A percentile compares a stretch with the other conserved stretches of the same genome.
phyloP scores from a whole-genome alignment of 2,888 invertebrate species.

The Andrena fulva region DNA sequence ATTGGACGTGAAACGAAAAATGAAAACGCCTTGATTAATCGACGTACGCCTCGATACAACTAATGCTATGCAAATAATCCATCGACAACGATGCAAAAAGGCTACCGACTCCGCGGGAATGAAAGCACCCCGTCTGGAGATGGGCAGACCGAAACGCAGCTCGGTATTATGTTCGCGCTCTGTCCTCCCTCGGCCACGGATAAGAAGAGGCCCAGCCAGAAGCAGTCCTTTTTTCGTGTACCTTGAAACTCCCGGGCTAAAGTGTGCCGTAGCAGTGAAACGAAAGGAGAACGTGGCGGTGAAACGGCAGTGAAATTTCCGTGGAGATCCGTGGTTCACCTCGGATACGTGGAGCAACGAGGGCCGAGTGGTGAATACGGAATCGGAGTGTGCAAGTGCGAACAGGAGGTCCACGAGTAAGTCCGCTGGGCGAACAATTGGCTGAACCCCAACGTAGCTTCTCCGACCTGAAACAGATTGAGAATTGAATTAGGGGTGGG shows the following conservation, averaged over 20 bases:
- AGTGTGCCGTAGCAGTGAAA: not conserved
- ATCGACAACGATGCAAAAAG: not conserved
- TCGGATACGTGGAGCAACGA: not conserved
- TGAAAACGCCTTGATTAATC: not conserved
- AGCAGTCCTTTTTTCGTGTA: not conserved
- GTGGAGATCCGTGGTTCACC: not conserved
- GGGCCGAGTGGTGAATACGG: constrained; percentile 25
- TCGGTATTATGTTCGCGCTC: no score
- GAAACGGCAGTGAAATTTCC: constrained; percentile 38
- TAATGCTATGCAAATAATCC: not conserved
- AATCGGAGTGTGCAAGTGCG: constrained; percentile 16
- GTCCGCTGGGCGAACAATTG: not conserved
- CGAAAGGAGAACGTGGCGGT: not conserved
- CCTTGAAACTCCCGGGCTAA: not conserved
- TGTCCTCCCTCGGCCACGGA: not conserved
- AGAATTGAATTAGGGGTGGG: not conserved
- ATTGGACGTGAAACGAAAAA: constrained; percentile 36
- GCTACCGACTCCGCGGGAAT: no score
- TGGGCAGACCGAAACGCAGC: no score
- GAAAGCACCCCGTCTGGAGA: no score
- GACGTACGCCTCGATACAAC: not conserved
- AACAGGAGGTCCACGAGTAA: not conserved
- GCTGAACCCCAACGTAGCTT: not conserved
- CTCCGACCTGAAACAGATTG: not conserved
- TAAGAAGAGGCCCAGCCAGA: not conserved